Evolutionary conservation across 1,140 invertebrate genomes (phyloP), one percentile per base, ranked within the genome.

Genomic region (Zaprionus davidi): DNA sequence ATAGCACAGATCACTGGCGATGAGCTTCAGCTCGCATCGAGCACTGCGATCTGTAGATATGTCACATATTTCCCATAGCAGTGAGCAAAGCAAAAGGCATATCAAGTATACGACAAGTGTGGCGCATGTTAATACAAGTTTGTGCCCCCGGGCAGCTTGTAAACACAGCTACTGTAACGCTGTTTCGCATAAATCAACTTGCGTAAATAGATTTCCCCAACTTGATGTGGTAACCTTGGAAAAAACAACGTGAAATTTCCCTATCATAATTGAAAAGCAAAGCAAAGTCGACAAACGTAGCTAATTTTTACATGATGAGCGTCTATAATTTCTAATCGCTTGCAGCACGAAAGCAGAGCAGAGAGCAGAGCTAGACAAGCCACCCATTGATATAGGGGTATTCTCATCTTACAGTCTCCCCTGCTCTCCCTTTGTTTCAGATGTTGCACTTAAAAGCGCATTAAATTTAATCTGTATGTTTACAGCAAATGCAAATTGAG

Each of bases 301-400:
- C 6, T 26, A 56, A 56, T 36, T 34, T 26, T 9, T 26, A 56
- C 31, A 26, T 56, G 51, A 55, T 55, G 11, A 38, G 51, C 64
- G 49, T 12, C 26, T 17, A 41, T 55, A 66, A 56, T 66, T 41
- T 22, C 22, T 56, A 66, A 66, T 55, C 64, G 51, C 49, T 22
- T 56, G 38, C 26, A 13, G 34, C 34, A 51, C 46, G 41, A 3
- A n/a, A 46, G 41, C 41, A 44, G 41, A 44, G 46, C 46, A 13
- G 41, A 44, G 41, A 44, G 46, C 46, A 13, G 41, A 7, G 15
- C 28, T 31, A 31, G 7, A 7, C 28, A n/a, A 7, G 15, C 9
- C 1, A 34, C 2, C 9, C 31, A 7, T 28, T 9, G 6, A 7
- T 7, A 28, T 28, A 28, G 7, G 28, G 6, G 28, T 9, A 31